phyloP scores from a whole-genome alignment of 2,888 invertebrate species.

The Eupithecia subumbrata region DNA sequence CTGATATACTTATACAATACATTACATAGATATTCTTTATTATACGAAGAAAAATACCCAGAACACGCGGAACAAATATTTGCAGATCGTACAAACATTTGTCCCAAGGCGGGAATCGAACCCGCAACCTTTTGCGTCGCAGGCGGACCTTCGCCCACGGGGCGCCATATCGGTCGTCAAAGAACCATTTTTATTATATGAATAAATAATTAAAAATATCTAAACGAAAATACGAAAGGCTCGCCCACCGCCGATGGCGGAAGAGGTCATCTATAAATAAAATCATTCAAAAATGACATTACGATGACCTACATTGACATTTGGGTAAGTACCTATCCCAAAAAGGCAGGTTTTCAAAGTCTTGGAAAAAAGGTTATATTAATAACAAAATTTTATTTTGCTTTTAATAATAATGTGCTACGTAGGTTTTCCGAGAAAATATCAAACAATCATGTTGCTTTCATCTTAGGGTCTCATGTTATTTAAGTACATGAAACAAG shows the following conservation, averaged over 20 bases:
- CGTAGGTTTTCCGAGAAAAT: not conserved
- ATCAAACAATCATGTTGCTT: conserved; percentile 5
- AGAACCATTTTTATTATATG: too few relatives aligned
- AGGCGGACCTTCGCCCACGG: too few relatives aligned
- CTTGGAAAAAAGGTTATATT: not conserved
- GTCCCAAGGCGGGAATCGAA: too few relatives aligned
- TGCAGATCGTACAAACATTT: too few relatives aligned
- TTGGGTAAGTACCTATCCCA: not conserved
- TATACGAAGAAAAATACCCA: too few relatives aligned
- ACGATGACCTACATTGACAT: conserved; percentile 2
- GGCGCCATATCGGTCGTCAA: too few relatives aligned
- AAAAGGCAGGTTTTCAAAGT: not conserved
- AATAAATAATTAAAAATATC: not conserved
- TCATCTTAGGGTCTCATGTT: not conserved
- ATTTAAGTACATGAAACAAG: not conserved
- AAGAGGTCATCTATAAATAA: not conserved
- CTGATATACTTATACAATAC: too few relatives aligned
- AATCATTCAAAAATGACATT: not conserved
- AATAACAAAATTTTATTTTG: not conserved
- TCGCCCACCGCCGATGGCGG: not conserved
- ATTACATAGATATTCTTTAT: too few relatives aligned
- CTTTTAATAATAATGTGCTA: not conserved
- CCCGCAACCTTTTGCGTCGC: too few relatives aligned
- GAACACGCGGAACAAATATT: too few relatives aligned
- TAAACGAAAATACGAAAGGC: not conserved